phyloP scores from a whole-genome alignment of 2,888 invertebrate species.

The Pollenia labialis region DNA sequence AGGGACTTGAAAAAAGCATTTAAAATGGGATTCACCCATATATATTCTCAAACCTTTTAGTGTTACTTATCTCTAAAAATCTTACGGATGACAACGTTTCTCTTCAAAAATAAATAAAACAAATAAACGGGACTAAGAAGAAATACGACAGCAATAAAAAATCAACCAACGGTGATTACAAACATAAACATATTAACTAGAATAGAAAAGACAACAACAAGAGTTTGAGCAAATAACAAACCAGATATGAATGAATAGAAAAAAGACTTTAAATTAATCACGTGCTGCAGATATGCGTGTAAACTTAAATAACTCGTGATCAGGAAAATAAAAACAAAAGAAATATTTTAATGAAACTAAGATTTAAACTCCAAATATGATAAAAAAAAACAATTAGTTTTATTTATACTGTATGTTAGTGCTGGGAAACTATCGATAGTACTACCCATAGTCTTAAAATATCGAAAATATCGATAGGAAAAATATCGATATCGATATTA shows the following conservation, averaged over 20 bases:
- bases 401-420: not conserved
- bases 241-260: slow-evolving; percentile 28
- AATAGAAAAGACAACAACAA: slow-evolving; percentile 10
- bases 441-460: too few relatives aligned
- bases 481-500: too few relatives aligned
- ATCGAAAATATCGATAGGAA: too few relatives aligned
- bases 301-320: slow-evolving; percentile 20
- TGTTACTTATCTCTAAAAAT: not conserved
- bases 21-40: too few relatives aligned
- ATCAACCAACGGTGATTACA: too few relatives aligned
- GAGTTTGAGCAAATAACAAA: slow-evolving; percentile 41
- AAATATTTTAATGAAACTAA: slow-evolving; percentile 15
- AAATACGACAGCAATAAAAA: not conserved
- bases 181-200: slow-evolving; percentile 1
- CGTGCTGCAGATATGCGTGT: slow-evolving; percentile 58
- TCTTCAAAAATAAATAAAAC: not conserved
- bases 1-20: too few relatives aligned
- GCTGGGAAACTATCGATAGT: too few relatives aligned
- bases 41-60: not conserved
- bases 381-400: slow-evolving; percentile 24
- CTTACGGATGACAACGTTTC: not conserved
- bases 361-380: slow-evolving; percentile 5
- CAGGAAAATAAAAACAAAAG: slow-evolving; percentile 14
- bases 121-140: slow-evolving; percentile 11
- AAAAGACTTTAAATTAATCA: slow-evolving; percentile 45